Conservation (phyloP, 2,113 vertebrate species). For the Zosterops borbonicus region DNA sequence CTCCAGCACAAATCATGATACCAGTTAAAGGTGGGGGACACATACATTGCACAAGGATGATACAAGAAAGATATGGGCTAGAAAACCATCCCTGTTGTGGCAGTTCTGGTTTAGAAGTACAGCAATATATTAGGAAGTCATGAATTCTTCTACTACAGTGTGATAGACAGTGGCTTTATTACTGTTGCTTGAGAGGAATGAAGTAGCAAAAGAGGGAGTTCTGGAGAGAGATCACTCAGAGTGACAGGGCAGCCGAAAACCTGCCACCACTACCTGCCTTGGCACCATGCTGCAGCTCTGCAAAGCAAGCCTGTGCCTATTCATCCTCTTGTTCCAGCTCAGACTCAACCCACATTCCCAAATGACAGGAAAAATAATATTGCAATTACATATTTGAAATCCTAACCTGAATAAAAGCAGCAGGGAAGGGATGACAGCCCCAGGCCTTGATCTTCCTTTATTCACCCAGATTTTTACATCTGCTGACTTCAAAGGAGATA, state of each 20-base stretch:
- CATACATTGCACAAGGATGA: not conserved
- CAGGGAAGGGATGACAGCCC: conserved; percentile 1
- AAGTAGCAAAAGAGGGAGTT: not conserved
- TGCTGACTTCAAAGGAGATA: conserved; percentile 45
- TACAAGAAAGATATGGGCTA: not conserved
- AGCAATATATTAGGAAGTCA: not conserved
- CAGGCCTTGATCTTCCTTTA: not conserved
- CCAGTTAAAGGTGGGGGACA: not conserved
- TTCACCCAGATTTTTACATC: not conserved
- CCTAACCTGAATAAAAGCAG: conserved; percentile 50
- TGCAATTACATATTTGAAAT: conserved; percentile 43
- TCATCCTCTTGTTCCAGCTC: conserved; percentile 28
- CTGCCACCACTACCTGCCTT: not conserved
- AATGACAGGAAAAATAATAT: conserved; percentile 29
- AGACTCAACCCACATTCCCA: conserved; percentile 41
- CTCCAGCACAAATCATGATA: not conserved
- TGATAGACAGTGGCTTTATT: not conserved
- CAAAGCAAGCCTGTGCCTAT: not conserved
- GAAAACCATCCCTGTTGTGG: not conserved
- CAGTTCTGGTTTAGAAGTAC: not conserved
- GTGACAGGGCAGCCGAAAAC: not conserved
- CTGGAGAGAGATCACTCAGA: not conserved
- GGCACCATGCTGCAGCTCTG: not conserved
- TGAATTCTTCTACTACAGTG: not conserved
- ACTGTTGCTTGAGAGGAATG: not conserved